Percentiles rank a stretch among this genome's conserved stretches.
These are phyloP conservation scores for Brachionus manjavacas DNA, from an alignment of 1,140 invertebrate genomes.

Conservation along the genomic window DNA sequence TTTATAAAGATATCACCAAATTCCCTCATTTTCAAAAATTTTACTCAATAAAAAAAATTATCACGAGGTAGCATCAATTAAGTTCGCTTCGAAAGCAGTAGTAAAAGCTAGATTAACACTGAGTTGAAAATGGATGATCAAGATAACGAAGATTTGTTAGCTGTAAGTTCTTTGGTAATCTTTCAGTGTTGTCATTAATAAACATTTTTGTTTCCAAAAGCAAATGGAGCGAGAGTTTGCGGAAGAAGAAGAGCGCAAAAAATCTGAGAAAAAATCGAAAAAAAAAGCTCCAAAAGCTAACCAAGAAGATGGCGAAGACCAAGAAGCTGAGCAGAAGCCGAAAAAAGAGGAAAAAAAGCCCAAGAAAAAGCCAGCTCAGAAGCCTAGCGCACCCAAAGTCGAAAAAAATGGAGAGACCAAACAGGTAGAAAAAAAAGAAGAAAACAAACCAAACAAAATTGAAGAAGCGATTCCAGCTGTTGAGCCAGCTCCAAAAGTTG, in stretches of 20 bases:
- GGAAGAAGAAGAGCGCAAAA: constrained; percentile 27
- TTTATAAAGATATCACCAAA: neutral
- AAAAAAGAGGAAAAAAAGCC: constrained; percentile 37
- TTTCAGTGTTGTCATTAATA: neutral
- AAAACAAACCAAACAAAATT: neutral
- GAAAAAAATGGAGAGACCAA: constrained; percentile 18
- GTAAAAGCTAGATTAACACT: neutral
- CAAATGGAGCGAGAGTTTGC: constrained; percentile 34
- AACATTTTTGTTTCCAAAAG: neutral
- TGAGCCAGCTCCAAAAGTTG: neutral
- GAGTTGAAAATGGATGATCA: neutral
- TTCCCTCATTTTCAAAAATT: neutral
- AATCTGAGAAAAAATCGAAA: neutral
- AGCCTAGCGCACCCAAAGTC: neutral
- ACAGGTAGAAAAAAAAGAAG: neutral
- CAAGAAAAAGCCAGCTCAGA: neutral
- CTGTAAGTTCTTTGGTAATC: neutral
- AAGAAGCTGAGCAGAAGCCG: neutral
- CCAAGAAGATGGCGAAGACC: neutral
- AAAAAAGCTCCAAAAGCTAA: constrained; percentile 27
- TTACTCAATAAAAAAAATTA: neutral
- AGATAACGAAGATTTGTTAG: neutral
- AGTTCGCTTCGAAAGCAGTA: neutral
- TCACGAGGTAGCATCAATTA: neutral
- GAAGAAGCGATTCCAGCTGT: neutral